Conservation (phyloP, 2,888 invertebrate genomes). For the Euzophera pinguis region DNA sequence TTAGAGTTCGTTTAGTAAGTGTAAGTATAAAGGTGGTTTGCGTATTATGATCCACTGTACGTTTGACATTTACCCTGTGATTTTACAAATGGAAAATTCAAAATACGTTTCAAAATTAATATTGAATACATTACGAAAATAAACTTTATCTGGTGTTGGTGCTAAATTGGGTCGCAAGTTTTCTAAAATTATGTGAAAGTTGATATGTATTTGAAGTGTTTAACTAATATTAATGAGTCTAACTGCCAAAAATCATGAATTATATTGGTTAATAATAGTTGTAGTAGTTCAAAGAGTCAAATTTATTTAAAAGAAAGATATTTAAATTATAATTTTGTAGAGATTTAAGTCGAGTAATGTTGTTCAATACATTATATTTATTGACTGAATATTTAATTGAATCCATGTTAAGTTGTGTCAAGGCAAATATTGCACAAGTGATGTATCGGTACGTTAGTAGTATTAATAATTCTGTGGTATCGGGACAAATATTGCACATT, state of each 20-base stretch:
- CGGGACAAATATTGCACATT: conserved; percentile 43
- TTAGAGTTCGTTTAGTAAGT: too few species aligned
- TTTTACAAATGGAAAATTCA: background rate
- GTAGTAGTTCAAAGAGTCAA: conserved; percentile 28
- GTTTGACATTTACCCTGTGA: background rate
- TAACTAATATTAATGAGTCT: conserved; percentile 30
- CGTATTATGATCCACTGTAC: too few species aligned
- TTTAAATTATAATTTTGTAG: conserved; percentile 31
- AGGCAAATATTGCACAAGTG: background rate
- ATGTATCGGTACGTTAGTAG: too few species aligned
- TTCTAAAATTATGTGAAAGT: conserved; percentile 27
- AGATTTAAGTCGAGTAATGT: conserved; percentile 24
- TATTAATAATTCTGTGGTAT: too few species aligned
- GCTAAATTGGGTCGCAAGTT: conserved; percentile 31
- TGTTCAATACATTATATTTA: conserved; percentile 21
- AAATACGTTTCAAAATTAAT: too few species aligned
- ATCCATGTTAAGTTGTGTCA: background rate
- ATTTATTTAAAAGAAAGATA: conserved; percentile 27
- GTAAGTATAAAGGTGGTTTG: too few species aligned
- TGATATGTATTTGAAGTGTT: conserved; percentile 20
- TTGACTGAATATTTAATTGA: conserved; percentile 16
- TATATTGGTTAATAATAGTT: conserved; percentile 29
- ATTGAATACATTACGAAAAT: background rate
- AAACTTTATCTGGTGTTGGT: conserved; percentile 28
- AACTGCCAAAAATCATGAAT: conserved; percentile 47